phyloP scores from a whole-genome alignment of 1,140 invertebrate genomes.

The Mercenaria mercenaria region DNA sequence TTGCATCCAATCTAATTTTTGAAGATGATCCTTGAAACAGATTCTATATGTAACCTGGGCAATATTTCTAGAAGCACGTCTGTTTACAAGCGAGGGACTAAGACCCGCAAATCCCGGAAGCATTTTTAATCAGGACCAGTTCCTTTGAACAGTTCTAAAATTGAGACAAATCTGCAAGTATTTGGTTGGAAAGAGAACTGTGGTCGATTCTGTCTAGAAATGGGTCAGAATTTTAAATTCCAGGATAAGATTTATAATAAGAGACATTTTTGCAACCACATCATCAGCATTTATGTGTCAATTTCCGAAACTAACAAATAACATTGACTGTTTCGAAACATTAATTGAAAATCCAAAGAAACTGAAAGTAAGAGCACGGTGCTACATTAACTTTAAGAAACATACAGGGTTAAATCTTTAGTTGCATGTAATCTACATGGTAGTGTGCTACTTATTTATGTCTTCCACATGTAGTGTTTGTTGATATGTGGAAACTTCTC shows the following conservation, averaged over 20 bases:
- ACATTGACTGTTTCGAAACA: conserved; percentile 75
- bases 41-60: conserved; percentile 4
- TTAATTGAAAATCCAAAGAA: conserved; percentile 69
- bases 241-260: conserved; percentile 62
- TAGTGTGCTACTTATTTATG: conserved; percentile 5
- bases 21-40: neutral
- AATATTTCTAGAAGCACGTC: conserved; percentile 20
- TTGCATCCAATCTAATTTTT: neutral
- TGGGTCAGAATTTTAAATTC: conserved; percentile 60
- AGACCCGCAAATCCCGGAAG: neutral
- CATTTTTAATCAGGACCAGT: conserved; percentile 7
- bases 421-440: conserved; percentile 67
- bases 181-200: conserved; percentile 52
- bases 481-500: too few relatives aligned
- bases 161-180: neutral
- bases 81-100: neutral
- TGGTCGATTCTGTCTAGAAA: conserved; percentile 58
- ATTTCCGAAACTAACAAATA: conserved; percentile 61
- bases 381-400: conserved; percentile 68
- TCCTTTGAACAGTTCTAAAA: conserved; percentile 60
- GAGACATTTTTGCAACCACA: conserved; percentile 36
- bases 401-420: conserved; percentile 68
- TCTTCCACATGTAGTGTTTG: too few relatives aligned
- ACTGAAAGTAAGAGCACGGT: conserved; percentile 51
- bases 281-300: conserved; percentile 63